A percentile compares a stretch with the other conserved stretches of the same genome.
These are phyloP conservation scores for Nyctibius grandis DNA, from an alignment of 2,797 vertebrate genomes.

Conservation along the genomic window DNA sequence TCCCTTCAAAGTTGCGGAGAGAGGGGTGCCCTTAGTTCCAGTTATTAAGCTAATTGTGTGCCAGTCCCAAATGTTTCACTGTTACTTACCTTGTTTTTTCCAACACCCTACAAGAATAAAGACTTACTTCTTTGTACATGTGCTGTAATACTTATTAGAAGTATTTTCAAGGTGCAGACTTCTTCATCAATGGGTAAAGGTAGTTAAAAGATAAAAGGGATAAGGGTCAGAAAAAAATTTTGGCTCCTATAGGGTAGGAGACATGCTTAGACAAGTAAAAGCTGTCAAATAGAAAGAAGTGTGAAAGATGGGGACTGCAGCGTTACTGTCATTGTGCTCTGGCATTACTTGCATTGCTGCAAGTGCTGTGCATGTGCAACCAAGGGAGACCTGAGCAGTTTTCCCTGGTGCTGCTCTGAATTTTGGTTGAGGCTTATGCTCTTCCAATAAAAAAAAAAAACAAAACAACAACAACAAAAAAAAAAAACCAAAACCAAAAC, in stretches of 20 bases:
- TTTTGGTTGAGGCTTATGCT: neutral
- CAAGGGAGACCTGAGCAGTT: neutral
- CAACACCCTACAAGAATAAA: neutral
- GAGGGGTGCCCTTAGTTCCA: neutral
- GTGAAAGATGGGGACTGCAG: neutral
- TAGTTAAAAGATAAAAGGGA: neutral
- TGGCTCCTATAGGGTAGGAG: neutral
- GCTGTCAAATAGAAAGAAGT: neutral
- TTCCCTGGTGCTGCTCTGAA: neutral
- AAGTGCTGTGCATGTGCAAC: fast-evolving
- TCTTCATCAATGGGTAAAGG: neutral
- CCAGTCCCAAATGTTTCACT: neutral
- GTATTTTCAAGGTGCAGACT: neutral
- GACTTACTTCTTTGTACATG: neutral
- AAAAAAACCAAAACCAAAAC: too few species aligned
- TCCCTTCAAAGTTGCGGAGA: neutral
- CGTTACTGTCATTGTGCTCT: neutral
- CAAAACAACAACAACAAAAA: too few species aligned
- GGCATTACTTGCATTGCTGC: neutral
- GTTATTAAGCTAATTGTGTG: neutral
- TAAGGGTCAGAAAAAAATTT: neutral
- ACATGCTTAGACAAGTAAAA: neutral
- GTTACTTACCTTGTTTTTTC: neutral
- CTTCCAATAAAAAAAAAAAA: neutral
- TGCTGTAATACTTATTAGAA: neutral